phyloP scores from a whole-genome alignment of 2,888 invertebrate species.

The Drosophila quasianomalipes region DNA sequence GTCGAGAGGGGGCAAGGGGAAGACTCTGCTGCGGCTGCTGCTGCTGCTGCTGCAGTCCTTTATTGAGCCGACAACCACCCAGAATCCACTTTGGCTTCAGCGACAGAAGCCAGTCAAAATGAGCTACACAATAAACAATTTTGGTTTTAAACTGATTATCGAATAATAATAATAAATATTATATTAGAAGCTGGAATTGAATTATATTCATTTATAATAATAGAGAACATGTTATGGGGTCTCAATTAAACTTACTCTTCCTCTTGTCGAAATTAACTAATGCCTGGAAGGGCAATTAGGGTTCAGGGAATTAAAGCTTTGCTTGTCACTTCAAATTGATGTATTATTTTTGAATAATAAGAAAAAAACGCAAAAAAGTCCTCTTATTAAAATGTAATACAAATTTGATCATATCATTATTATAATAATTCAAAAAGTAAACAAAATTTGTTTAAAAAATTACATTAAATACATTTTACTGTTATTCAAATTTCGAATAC shows the following conservation, averaged over 20 bases:
- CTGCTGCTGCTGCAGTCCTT: slow-evolving; percentile 72
- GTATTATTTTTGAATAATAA: too few relatives aligned
- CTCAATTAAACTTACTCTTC: neutral
- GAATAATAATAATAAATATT: neutral
- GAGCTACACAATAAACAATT: neutral
- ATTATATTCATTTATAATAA: neutral
- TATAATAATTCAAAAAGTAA: too few relatives aligned
- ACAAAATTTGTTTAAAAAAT: neutral
- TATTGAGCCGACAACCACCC: slow-evolving; percentile 57
- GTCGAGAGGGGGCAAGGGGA: neutral
- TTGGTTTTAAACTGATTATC: neutral
- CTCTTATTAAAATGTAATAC: neutral
- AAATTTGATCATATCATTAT: neutral
- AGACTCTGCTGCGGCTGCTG: slow-evolving; percentile 21
- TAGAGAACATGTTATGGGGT: neutral
- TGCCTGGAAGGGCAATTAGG: too few relatives aligned
- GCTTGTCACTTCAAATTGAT: too few relatives aligned
- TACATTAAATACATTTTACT: neutral
- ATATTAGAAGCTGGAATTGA: neutral
- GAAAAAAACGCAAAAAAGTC: too few relatives aligned
- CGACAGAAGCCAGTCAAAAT: slow-evolving; percentile 20
- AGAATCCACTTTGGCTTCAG: slow-evolving; percentile 47
- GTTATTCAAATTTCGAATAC: neutral
- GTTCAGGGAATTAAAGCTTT: too few relatives aligned
- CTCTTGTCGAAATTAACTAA: too few relatives aligned